Percentiles rank a stretch among this genome's conserved stretches.
These are phyloP conservation scores for Ischnura elegans DNA, from an alignment of 2,888 invertebrate species.

Conservation along the genomic window DNA sequence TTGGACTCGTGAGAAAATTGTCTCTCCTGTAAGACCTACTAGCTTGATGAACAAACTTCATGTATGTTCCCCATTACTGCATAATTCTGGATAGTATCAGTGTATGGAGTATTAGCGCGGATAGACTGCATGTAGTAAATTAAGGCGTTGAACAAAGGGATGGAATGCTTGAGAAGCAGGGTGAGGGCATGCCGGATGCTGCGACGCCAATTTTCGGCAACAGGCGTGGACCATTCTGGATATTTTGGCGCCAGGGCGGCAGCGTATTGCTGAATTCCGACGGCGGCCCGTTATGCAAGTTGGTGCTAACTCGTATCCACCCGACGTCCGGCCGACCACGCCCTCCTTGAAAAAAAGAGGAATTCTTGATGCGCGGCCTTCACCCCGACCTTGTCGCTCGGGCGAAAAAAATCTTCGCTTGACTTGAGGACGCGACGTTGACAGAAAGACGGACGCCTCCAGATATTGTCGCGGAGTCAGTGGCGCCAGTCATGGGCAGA, in stretches of 20 bases:
- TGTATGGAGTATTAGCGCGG: too few relatives aligned
- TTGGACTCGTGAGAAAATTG: too few relatives aligned
- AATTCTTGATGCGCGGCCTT: background rate
- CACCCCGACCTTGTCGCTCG: constrained; percentile 26
- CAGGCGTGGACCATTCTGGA: background rate
- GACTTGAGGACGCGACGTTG: background rate
- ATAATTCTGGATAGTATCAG: too few relatives aligned
- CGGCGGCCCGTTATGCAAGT: constrained; percentile 22
- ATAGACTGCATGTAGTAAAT: too few relatives aligned
- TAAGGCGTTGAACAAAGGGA: too few relatives aligned
- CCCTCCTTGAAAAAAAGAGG: background rate
- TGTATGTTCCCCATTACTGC: too few relatives aligned
- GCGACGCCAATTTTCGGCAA: background rate
- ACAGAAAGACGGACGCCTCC: background rate
- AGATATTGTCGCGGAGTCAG: background rate
- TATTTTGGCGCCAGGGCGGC: background rate
- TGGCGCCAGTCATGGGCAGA: background rate
- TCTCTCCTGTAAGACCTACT: too few relatives aligned
- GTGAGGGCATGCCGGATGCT: background rate
- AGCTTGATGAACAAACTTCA: too few relatives aligned
- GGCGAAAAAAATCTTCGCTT: background rate
- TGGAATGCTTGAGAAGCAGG: background rate
- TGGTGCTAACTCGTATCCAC: background rate
- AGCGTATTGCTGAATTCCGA: background rate
- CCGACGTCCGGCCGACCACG: background rate